Conservation (phyloP, 2,113 vertebrate species). For the Neodon shergylaensis region DNA sequence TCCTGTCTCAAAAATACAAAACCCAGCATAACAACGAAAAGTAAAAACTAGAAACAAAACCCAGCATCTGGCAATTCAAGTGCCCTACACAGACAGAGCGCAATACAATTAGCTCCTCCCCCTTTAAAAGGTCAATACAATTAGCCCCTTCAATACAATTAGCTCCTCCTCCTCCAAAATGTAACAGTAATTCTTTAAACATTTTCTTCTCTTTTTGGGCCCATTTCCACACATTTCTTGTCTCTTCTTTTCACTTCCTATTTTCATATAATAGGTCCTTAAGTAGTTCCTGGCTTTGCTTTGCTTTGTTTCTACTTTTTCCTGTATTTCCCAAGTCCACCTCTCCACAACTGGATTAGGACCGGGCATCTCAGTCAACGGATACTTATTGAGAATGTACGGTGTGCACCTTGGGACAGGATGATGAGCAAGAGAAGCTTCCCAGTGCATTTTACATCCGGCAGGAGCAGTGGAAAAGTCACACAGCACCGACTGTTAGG, state of each 20-base stretch:
- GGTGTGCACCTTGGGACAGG: not conserved
- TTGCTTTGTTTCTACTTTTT: constrained; percentile 28
- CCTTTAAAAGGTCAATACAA: constrained; percentile 31
- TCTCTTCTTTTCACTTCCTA: not conserved
- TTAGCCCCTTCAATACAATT: constrained; percentile 22
- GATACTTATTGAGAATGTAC: not conserved
- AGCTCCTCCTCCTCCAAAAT: constrained; percentile 33
- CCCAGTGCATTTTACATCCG: not conserved
- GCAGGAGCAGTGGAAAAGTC: not conserved
- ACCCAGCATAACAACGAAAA: not conserved
- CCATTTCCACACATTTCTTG: not conserved
- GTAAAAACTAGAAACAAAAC: not conserved
- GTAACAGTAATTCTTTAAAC: not conserved
- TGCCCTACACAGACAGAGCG: not conserved
- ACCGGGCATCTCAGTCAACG: not conserved
- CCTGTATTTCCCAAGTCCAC: not conserved
- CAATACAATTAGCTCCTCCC: constrained; percentile 19
- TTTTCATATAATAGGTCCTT: not conserved
- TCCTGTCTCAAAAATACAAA: not conserved
- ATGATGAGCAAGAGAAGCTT: not conserved
- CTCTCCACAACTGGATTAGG: not conserved
- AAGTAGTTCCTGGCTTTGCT: constrained; percentile 23
- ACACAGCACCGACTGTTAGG: not conserved
- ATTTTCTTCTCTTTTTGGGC: not conserved
- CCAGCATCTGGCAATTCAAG: constrained; percentile 19